Evolutionary conservation across 2,888 invertebrate species (phyloP).

Genomic region (Lasioglossum oenotherae): DNA sequence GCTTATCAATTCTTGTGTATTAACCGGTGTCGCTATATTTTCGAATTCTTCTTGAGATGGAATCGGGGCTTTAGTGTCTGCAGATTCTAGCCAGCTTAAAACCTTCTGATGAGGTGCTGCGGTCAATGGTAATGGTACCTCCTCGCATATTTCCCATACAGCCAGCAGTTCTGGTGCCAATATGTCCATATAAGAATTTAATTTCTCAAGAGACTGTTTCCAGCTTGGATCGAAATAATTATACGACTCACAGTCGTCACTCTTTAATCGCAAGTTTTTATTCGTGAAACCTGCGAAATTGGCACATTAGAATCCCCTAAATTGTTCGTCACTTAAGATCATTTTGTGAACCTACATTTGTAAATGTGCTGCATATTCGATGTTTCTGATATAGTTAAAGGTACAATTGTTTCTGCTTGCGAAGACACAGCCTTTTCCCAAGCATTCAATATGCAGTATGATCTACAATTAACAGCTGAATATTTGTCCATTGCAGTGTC

Average conservation of each 20-base stretch:
- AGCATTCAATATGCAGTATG: conserved; percentile 73
- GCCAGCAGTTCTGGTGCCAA: conserved; percentile 79
- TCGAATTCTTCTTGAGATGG: conserved; percentile 60
- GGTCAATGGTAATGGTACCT: conserved; percentile 64
- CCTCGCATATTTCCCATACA: conserved; percentile 80
- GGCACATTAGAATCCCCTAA: neutral
- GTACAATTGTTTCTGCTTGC: conserved; percentile 68
- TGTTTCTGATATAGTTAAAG: conserved; percentile 73
- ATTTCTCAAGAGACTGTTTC: conserved; percentile 76
- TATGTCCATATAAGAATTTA: conserved; percentile 77
- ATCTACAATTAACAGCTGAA: conserved; percentile 74
- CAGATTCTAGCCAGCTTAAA: conserved; percentile 77
- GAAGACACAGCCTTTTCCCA: conserved; percentile 76
- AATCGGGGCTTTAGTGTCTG: conserved; percentile 45
- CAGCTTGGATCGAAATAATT: conserved; percentile 66
- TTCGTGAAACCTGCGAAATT: conserved; percentile 71
- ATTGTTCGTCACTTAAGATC: neutral
- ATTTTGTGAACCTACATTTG: conserved; percentile 66
- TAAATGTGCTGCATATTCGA: conserved; percentile 72
- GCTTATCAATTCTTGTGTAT: conserved; percentile 76
- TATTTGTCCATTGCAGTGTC: conserved; percentile 66
- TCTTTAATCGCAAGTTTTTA: conserved; percentile 51
- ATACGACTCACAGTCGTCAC: neutral
- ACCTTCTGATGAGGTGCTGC: conserved; percentile 79
- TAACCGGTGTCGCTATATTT: conserved; percentile 58